Base-by-base conservation (phyloP, 2,797 vertebrate species). In the Diglossa cyanea region DNA sequence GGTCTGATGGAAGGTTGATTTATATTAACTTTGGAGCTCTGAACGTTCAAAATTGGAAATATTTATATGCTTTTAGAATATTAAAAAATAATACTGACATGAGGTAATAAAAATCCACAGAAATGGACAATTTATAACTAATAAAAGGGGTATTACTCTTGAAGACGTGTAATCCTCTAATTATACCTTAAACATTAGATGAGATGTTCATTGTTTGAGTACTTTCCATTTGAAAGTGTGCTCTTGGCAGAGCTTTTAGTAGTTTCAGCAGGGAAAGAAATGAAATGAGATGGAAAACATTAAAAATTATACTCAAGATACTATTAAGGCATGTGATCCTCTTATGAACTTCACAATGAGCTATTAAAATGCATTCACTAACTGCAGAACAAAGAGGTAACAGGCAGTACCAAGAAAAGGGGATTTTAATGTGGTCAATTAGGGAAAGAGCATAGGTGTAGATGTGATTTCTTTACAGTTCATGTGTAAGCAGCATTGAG, bases 261-360 rank as follows among this genome's bases (percentile, higher is more conserved):
- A 31, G 18, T 75, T 94, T 85, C 65, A 86, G 39, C 54, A 91
- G 24, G 21, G n/a, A 76, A 86, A 87, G 76, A 87, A 85, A 68
- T 25, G 8, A 96, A 92, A 90, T 68, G 19, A 93, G 3, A 31
- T 76, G 37, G 42, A 79, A 93, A 96, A 55, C 7, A 81, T 60
- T 79, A 94, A 90, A 92, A 90, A 75, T 70, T 75, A 77, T 86
- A 90, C 51, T 66, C 50, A 70, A 76, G 84, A 75, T 66, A 79
- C 37, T 63, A 68, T 82, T 79, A 86, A 63, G 25, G 24, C 28
- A 44, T 45, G 61, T 71, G 51, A 83, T 88, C 37, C 62, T 95
- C 55, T 91, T 57, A 80, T 31, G 54, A 91, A 61, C 54, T 88
- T 81, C 40, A 75, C 44, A 75, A 7, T 72, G 40, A 90, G 35